Conservation (phyloP, 2,888 invertebrate genomes). For the Pristionchus japonicus region DNA sequence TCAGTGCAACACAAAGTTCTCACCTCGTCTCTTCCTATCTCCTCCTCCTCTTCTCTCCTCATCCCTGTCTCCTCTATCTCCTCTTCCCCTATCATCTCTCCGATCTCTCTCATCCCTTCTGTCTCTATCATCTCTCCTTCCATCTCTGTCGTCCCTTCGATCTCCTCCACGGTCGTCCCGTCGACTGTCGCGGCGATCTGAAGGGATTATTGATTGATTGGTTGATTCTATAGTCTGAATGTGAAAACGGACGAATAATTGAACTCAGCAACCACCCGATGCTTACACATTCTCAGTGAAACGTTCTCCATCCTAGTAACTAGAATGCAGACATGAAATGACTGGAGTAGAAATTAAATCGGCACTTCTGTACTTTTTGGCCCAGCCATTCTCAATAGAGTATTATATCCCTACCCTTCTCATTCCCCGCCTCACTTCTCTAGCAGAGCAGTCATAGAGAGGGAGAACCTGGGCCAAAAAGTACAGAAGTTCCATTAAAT, state of each 20-base stretch:
- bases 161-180: slow-evolving; percentile 15
- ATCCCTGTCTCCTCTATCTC: neutral
- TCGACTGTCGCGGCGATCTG: slow-evolving; percentile 16
- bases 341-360: too few relatives aligned
- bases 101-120: slow-evolving; percentile 45
- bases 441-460: too few relatives aligned
- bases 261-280: neutral
- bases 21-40: slow-evolving; percentile 47
- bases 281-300: neutral
- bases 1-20: too few relatives aligned
- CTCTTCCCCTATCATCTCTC: neutral
- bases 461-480: too few relatives aligned
- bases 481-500: too few relatives aligned
- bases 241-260: neutral
- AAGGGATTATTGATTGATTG: neutral
- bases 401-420: too few relatives aligned
- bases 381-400: too few relatives aligned
- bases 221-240: too few relatives aligned
- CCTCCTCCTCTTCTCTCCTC: slow-evolving; percentile 48
- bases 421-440: too few relatives aligned
- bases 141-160: slow-evolving; percentile 34
- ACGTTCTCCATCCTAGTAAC: neutral
- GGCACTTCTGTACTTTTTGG: too few relatives aligned
- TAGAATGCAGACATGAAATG: neutral
- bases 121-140: neutral